Base-by-base conservation (phyloP, 2,797 vertebrate genomes). In the Chelidonichthys spinosus region DNA sequence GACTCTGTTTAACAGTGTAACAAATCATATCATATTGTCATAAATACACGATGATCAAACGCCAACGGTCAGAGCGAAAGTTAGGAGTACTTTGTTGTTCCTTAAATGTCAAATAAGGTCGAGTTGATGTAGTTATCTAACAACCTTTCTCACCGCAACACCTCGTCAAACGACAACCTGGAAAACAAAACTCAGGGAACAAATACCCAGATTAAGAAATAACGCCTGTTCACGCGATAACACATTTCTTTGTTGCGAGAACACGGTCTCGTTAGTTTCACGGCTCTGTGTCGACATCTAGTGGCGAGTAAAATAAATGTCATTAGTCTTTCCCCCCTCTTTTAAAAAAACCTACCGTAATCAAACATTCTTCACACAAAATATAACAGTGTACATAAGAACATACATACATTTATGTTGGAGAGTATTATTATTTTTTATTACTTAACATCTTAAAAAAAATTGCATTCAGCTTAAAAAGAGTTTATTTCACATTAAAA, bases 271-370 rank as follows among this genome's bases (percentile, higher is more conserved):
- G 0, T 56, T 17, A 4, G 7, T 61, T 43, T 58, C 7, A 68
- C 3, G 8, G 42, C 15, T 61, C 40, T 62, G 1, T 68, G 62
- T 42, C 42, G 37, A 73, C 79, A 85, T 80, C 83, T 83, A 70
- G 66, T 53, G 82, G 32, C 55, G 3, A 25, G 17, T 40, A 8
- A 39, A 25, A 52, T 18, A 36, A 7, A 46, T 35, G 42, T 35
- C 14, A 40, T 1, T 35, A 4, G 33, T 68, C 11, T 3, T 10
- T 8, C 11, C 7, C 13, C 50, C 25, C 17, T 7, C 11, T 63
- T 39, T 17, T 13, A 25, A 25, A 25, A 25, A 25, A 25, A 25
- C n/a, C n/a, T n/a, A 25, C 25, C 25, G n/a, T 25, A 25, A 25
- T 25, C 25, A 25, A 25, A 25, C 25, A 25, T 25, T 25, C 25